A percentile compares a stretch with the other conserved stretches of the same genome.
These are phyloP conservation scores for Tauraco erythrolophus DNA, from an alignment of 2,113 vertebrate genomes.

Conservation along the genomic window DNA sequence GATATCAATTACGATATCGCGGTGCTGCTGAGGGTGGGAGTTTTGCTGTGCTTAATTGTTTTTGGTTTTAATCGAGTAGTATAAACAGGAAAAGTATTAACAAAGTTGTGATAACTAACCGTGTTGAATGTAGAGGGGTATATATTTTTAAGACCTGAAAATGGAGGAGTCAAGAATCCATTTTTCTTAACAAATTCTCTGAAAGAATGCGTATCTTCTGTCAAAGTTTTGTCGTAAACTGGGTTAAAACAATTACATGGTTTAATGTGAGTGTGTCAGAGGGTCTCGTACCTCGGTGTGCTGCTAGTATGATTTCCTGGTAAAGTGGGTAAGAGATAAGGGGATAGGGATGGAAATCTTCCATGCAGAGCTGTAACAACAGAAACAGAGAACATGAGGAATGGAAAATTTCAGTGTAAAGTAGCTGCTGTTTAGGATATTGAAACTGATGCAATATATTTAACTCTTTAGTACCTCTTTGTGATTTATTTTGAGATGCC, in stretches of 20 bases:
- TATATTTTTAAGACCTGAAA: neutral
- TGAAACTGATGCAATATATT: neutral
- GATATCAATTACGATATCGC: neutral
- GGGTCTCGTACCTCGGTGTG: neutral
- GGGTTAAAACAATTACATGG: neutral
- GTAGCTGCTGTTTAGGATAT: neutral
- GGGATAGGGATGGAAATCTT: neutral
- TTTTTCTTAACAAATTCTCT: neutral
- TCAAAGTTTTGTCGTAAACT: neutral
- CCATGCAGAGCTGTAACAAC: neutral
- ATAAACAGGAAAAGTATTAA: neutral
- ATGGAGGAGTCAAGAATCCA: neutral
- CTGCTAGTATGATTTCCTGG: neutral
- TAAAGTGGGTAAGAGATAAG: neutral
- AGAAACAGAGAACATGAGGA: neutral
- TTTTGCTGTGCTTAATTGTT: neutral
- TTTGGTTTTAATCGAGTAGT: neutral
- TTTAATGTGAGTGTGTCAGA: accelerated
- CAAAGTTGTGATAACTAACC: neutral
- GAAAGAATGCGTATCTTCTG: neutral
- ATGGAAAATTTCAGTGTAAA: neutral
- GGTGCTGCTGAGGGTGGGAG: neutral
- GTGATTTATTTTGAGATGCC: neutral
- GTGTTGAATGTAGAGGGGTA: neutral
- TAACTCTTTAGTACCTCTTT: neutral